Conservation (phyloP, 2,113 vertebrate species). For the Gasterosteus nipponicus region DNA sequence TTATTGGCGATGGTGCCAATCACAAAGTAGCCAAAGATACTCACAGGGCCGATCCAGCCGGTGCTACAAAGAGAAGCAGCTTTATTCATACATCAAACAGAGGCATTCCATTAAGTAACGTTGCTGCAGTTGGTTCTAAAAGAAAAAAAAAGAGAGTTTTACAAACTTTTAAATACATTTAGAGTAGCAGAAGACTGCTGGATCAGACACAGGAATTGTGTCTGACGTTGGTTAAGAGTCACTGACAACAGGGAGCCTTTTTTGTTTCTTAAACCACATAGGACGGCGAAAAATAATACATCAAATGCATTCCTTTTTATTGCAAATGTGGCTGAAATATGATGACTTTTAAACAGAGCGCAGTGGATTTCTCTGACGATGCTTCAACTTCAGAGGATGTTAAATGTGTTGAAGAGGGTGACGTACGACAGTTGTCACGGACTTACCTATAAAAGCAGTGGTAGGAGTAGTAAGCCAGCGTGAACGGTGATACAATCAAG, state of each 20-base stretch:
- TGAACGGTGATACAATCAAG: conserved; percentile 91
- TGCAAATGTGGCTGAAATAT: background rate
- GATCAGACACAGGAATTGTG: background rate
- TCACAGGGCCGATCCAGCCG: conserved; percentile 92
- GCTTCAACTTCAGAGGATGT: background rate
- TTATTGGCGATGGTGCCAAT: conserved; percentile 91
- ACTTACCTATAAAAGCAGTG: conserved; percentile 92
- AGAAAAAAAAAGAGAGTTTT: background rate
- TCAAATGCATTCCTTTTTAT: background rate
- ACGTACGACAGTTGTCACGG: background rate
- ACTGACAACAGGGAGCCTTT: background rate
- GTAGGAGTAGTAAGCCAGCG: conserved; percentile 91
- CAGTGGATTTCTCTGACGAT: background rate
- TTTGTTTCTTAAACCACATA: background rate
- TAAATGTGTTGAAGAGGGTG: background rate
- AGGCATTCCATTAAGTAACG: background rate
- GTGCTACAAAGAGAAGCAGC: conserved; percentile 81
- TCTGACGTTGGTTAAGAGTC: background rate
- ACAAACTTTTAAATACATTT: background rate
- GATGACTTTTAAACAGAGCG: background rate
- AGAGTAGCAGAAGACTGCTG: background rate
- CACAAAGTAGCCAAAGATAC: conserved; percentile 94
- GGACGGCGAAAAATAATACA: background rate
- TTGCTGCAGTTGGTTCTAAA: background rate
- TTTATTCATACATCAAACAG: background rate